These are phyloP conservation scores for Upupa epops DNA, from an alignment of 2,113 vertebrate genomes.

Conservation along the genomic window DNA sequence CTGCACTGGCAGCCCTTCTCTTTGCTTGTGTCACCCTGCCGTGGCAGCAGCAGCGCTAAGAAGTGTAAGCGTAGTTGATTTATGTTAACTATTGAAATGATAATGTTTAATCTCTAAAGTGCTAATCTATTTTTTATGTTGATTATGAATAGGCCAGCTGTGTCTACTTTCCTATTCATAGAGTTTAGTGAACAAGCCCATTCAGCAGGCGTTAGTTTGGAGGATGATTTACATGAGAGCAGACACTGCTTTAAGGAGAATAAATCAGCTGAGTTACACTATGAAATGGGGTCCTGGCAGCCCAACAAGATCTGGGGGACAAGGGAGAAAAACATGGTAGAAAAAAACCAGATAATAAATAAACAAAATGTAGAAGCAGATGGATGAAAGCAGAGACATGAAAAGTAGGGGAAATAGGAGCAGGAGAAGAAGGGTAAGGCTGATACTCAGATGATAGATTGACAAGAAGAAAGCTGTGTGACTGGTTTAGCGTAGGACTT, in stretches of 20 bases:
- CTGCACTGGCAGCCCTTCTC: neutral
- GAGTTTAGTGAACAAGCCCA: constrained; percentile 62
- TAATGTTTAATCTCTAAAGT: constrained; percentile 85
- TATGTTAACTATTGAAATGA: constrained; percentile 79
- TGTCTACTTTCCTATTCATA: constrained; percentile 82
- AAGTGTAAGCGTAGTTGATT: constrained; percentile 70
- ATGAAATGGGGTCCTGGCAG: neutral
- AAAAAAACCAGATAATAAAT: neutral
- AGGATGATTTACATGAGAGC: constrained; percentile 62
- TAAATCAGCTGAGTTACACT: constrained; percentile 3
- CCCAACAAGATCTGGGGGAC: neutral
- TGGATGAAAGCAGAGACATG: neutral
- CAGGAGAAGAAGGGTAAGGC: neutral
- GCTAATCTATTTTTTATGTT: constrained; percentile 87
- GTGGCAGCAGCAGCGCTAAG: constrained; percentile 24
- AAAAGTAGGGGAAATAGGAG: neutral
- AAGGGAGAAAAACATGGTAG: neutral
- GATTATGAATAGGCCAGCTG: constrained; percentile 86
- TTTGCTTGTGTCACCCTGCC: neutral
- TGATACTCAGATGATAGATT: neutral
- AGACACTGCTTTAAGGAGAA: constrained; percentile 24
- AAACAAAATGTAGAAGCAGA: neutral
- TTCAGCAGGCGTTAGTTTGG: constrained; percentile 65
- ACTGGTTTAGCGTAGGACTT: neutral
- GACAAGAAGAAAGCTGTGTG: neutral